Base-by-base conservation (phyloP, 1,140 invertebrate genomes). In the Octopus bimaculoides region DNA sequence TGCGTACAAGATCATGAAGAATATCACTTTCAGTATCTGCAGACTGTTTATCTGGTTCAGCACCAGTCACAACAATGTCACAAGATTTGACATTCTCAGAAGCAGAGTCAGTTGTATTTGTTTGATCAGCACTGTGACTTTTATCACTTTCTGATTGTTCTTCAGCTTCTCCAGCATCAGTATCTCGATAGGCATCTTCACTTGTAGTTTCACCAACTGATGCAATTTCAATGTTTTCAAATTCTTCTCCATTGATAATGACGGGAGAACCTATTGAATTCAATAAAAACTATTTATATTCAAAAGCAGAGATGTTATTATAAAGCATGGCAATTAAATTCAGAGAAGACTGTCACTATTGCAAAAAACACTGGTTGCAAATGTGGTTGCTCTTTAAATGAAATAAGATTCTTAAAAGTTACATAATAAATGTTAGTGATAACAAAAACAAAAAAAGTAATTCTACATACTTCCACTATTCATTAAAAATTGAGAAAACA, bases 211-310 rank as follows among this genome's bases (percentile, higher is more conserved):
- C 74, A 52, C 41, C 17, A 41, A 52, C 41, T 41, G 80, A 66
- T 26, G 82, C 79, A 26, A 90, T 85, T 79, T 90, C 89, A 52
- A 89, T 88, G 81, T 89, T 90, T 80, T 89, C 87, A 85, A 88
- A 90, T 84, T 90, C 89, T 81, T 90, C 89, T 55, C 88, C 89
- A 83, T 90, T 89, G 56, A 90, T 86, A 77, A 90, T 85, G 5
- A 90, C 88, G n/a, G 89, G 87, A 55, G 89, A 89, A 54, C 88
- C 89, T 90, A 75, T 12, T 71, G 66, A 71, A 71, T 6, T 14
- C 17, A 71, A 71, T 14, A 9, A 71, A 17, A 71, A 61, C 10
- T 8, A 79, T 52, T 73, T 20, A 52, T 8, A 26, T 20, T 26
- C 54, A 52, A 76, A 75, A 17, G 20, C 12, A 54, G 5, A 74